Conservation (phyloP, 2,113 vertebrate species). For the Acrocephalus arundinaceus region DNA sequence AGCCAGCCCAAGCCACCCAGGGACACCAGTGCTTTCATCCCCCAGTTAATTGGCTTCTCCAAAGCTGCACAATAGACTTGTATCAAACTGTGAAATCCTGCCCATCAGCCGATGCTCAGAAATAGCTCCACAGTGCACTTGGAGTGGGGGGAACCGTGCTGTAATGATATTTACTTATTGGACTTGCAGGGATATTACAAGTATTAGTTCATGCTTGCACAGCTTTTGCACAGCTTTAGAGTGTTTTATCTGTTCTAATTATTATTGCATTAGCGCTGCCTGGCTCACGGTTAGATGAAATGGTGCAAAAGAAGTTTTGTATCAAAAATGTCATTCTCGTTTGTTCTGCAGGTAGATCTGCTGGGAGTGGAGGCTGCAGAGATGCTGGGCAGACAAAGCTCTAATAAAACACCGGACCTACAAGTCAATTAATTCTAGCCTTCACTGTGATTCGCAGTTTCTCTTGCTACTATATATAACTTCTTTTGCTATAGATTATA, state of each 20-base stretch:
- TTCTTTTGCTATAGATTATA: not conserved
- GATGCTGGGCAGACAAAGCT: not conserved
- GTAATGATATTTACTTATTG: slow-evolving; percentile 40
- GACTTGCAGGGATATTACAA: slow-evolving; percentile 19
- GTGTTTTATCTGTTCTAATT: not conserved
- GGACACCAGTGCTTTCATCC: slow-evolving; percentile 8
- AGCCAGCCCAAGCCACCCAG: slow-evolving; percentile 24
- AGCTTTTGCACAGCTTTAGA: not conserved
- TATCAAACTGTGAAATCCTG: slow-evolving; percentile 13
- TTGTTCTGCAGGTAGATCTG: not conserved
- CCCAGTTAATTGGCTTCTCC: slow-evolving; percentile 31
- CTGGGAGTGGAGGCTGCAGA: not conserved
- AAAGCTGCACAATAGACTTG: slow-evolving; percentile 32
- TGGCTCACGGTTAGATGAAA: not conserved
- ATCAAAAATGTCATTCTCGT: not conserved
- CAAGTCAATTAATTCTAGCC: slow-evolving; percentile 45
- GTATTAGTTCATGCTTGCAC: slow-evolving; percentile 37
- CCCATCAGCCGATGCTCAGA: not conserved
- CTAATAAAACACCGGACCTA: not conserved
- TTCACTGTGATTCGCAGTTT: not conserved
- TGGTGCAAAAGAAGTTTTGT: rapidly evolving
- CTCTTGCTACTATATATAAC: not conserved
- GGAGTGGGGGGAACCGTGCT: not conserved
- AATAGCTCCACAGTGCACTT: not conserved
- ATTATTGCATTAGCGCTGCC: not conserved